These are phyloP conservation scores for Distichodus sexfasciatus DNA, from an alignment of 2,797 vertebrate species.

Conservation along the genomic window DNA sequence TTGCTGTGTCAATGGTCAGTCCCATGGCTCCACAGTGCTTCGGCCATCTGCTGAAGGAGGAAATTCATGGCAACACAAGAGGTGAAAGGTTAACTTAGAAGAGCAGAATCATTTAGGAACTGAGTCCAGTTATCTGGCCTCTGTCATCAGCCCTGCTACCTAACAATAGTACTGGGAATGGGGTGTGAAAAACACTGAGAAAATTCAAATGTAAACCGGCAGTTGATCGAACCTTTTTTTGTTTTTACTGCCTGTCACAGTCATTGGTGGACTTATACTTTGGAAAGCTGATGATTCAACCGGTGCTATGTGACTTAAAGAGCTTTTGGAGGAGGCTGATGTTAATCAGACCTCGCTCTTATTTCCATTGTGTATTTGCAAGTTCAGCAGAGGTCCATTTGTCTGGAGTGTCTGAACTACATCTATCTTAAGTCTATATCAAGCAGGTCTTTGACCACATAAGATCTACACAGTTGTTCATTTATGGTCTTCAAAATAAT, in stretches of 20 bases:
- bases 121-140: not conserved
- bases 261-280: too few species aligned
- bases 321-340: too few species aligned
- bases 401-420: too few species aligned
- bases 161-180: too few species aligned
- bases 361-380: not conserved
- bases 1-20: slow-evolving; percentile 30
- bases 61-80: slow-evolving; percentile 5
- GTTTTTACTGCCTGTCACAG: too few species aligned
- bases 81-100: slow-evolving; percentile 36
- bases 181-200: too few species aligned
- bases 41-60: slow-evolving; percentile 28
- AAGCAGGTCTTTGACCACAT: slow-evolving; percentile 21
- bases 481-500: slow-evolving; percentile 23
- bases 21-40: slow-evolving; percentile 18
- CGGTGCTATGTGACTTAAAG: too few species aligned
- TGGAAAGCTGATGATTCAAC: too few species aligned
- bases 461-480: not conserved
- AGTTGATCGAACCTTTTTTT: too few species aligned
- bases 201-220: too few species aligned
- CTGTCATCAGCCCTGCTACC: not conserved
- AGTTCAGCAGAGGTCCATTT: not conserved
- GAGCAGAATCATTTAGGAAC: not conserved
- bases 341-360: not conserved
- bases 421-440: too few species aligned